Evolutionary conservation across 2,797 vertebrate genomes (phyloP), one percentile per base, ranked within the genome.

Genomic region (Vireo griseus): DNA sequence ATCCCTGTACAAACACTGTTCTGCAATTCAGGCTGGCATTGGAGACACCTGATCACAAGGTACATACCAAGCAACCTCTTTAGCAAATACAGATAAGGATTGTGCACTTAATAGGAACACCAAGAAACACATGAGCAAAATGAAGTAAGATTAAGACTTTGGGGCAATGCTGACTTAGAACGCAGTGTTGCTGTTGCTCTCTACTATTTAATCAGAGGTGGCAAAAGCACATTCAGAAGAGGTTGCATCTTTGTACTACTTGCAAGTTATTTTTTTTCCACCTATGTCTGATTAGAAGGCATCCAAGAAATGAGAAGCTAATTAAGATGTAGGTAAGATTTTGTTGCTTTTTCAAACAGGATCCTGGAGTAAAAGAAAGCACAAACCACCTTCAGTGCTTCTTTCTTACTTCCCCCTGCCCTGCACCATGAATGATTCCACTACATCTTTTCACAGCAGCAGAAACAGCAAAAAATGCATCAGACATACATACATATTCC

Each of bases 381-480:
- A 83, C 35, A 93, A 91, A 18, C 6, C 15, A 31, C 16, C 28
- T 33, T 54, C 31, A 50, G 6, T 1, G 1, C 11, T 72, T 65
- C 45, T 72, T 68, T 54, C 62, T 75, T 51, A n/a, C 17, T 16
- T 13, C 10, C 5, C 8, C 7, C 8, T 3, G 2, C 2, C 8
- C 8, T 2, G 16, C 25, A 9, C 6, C 1, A 0, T 18, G 21
- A 91, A 73, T 26, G 48, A 72, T 13, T 75, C 45, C 5, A 1
- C 10, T 26, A 5, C 4, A 55, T 10, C 8, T 92, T 69, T 50
- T 67, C 40, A 55, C 55, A 76, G 66, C 51, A 75, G 31, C 54
- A 88, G 58, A 91, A 59, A 2, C 50, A 83, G 44, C 16, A 86
- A 45, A 24, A 95, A 84, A 69, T n/a, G 11, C 8, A 90, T 57